A percentile compares a stretch with the other conserved stretches of the same genome.
Evolutionary conservation across 1,140 invertebrate genomes (phyloP).

Genomic region (Arctopsyche grandis): DNA sequence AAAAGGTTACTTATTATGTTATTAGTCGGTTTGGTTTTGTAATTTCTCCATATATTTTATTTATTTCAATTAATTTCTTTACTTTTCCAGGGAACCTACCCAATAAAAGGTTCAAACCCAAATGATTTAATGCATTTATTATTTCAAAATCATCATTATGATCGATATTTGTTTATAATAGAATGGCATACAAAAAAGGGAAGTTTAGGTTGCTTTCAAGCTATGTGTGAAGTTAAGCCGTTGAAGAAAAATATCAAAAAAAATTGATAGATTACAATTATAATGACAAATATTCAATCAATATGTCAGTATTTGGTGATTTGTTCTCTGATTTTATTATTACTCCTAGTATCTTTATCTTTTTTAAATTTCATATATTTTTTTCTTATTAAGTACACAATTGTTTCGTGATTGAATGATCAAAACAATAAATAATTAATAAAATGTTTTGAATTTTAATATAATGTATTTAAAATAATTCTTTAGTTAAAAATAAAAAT

Average conservation of each 20-base stretch:
- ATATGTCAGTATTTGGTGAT: background rate
- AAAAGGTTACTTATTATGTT: conserved; percentile 19
- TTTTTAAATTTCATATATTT: background rate
- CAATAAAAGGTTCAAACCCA: background rate
- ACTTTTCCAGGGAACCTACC: background rate
- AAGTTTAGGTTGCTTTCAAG: conserved; percentile 9
- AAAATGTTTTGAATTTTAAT: too few relatives aligned
- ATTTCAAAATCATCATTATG: conserved; percentile 4
- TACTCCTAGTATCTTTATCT: background rate
- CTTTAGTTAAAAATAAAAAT: too few relatives aligned
- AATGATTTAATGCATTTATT: conserved; percentile 1
- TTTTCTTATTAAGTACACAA: background rate
- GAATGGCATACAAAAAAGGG: conserved; percentile 13
- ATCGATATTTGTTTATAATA: conserved; percentile 1
- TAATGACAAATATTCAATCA: background rate
- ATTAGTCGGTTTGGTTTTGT: background rate
- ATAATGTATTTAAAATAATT: too few relatives aligned
- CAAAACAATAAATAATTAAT: background rate
- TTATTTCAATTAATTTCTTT: background rate
- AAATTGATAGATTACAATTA: background rate
- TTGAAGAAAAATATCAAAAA: background rate
- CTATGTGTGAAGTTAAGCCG: conserved; percentile 3
- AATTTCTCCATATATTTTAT: background rate
- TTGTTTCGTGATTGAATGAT: background rate
- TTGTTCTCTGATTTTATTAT: background rate